These are phyloP conservation scores for Nemurella pictetii DNA, from an alignment of 2,888 invertebrate genomes.

Conservation along the genomic window DNA sequence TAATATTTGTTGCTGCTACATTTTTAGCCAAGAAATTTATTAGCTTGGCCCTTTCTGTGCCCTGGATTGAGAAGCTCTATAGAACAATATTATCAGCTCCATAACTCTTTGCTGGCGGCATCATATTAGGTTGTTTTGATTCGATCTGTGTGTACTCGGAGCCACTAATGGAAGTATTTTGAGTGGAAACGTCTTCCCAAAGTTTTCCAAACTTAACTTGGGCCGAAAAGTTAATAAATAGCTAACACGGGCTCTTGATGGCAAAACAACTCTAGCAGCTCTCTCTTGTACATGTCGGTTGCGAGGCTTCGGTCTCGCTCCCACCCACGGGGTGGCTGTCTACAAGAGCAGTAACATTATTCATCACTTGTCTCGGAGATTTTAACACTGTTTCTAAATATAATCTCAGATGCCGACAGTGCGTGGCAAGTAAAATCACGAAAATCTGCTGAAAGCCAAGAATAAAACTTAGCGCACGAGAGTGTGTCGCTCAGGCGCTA, in stretches of 20 bases:
- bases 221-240: conserved; percentile 30
- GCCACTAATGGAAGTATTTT: conserved; percentile 40
- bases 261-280: conserved; percentile 27
- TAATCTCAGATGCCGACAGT: conserved; percentile 17
- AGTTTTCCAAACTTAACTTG: conserved; percentile 32
- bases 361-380: conserved; percentile 33
- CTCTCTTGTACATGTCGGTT: neutral
- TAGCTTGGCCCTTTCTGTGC: too few species aligned
- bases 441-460: conserved; percentile 28
- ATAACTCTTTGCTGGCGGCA: too few species aligned
- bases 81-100: too few species aligned
- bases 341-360: conserved; percentile 36
- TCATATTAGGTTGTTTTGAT: neutral
- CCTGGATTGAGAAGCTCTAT: too few species aligned
- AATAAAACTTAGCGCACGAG: neutral
- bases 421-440: conserved; percentile 23
- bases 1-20: too few species aligned
- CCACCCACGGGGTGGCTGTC: conserved; percentile 34
- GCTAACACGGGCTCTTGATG: conserved; percentile 26
- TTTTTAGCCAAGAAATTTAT: too few species aligned
- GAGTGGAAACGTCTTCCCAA: conserved; percentile 38
- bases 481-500: neutral
- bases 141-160: conserved; percentile 8
- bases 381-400: conserved; percentile 29
- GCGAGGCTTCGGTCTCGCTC: neutral